Percentiles rank a stretch among this genome's conserved stretches.
These are phyloP conservation scores for Nemurella pictetii DNA, from an alignment of 2,888 invertebrate genomes.

Conservation along the genomic window DNA sequence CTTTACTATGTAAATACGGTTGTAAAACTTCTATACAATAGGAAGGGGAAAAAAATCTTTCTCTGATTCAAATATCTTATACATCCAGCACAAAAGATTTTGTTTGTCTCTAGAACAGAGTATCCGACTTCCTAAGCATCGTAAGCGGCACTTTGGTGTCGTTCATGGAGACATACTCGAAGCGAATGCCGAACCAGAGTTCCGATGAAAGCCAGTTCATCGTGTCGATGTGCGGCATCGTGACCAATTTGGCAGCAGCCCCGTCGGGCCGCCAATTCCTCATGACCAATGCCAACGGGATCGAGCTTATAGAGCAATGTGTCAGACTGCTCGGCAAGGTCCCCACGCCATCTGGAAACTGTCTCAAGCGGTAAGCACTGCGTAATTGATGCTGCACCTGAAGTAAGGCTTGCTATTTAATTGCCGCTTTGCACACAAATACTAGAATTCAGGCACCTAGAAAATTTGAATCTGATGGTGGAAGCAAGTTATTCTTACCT, in stretches of 20 bases:
- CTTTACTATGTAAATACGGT: too few species aligned
- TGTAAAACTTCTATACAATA: too few species aligned
- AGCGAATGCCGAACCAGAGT: slow-evolving; percentile 47
- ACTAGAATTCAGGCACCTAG: background rate
- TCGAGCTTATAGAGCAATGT: slow-evolving; percentile 49
- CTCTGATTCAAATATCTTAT: background rate
- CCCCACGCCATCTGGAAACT: slow-evolving; percentile 48
- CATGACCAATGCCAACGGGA: slow-evolving; percentile 48
- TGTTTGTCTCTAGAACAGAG: slow-evolving; percentile 47
- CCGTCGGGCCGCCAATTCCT: slow-evolving; percentile 51
- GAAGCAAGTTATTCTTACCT: too few species aligned
- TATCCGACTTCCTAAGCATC: slow-evolving; percentile 50
- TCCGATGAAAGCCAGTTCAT: slow-evolving; percentile 52
- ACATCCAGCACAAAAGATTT: background rate
- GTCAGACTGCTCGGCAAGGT: slow-evolving; percentile 47
- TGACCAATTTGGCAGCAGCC: slow-evolving; percentile 51
- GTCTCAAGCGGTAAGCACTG: slow-evolving; percentile 48
- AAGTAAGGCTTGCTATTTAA: too few species aligned
- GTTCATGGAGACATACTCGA: slow-evolving; percentile 50
- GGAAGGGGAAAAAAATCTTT: too few species aligned
- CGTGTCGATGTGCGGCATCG: slow-evolving; percentile 50
- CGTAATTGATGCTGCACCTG: background rate
- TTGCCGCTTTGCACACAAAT: too few species aligned
- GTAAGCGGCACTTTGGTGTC: slow-evolving; percentile 50
- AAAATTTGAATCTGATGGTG: background rate